Conservation (phyloP, 2,113 vertebrate species). For the Polypterus senegalus region DNA sequence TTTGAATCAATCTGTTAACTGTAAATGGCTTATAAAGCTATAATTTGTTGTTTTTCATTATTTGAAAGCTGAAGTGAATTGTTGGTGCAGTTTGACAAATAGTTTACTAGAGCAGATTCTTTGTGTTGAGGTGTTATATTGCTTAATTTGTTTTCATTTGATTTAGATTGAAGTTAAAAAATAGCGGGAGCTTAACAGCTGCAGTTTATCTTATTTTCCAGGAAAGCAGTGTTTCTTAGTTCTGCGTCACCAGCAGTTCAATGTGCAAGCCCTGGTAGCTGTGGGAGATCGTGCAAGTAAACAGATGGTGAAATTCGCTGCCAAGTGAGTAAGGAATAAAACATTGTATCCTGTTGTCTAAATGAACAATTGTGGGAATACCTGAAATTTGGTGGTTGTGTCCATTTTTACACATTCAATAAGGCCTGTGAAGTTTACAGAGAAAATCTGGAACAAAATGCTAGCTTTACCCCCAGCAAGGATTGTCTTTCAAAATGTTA, state of each 20-base stretch:
- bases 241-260: conserved; percentile 95
- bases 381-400: conserved; percentile 50
- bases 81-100: too few relatives aligned
- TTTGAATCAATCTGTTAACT: too few relatives aligned
- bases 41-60: too few relatives aligned
- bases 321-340: conserved; percentile 81
- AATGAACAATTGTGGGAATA: conserved; percentile 96
- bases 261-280: conserved; percentile 87
- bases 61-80: too few relatives aligned
- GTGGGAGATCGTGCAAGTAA: conserved; percentile 96
- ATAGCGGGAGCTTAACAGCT: conserved; percentile 11
- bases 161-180: neutral
- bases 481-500: too few relatives aligned
- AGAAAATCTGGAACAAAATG: too few relatives aligned
- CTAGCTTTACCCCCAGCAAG: too few relatives aligned
- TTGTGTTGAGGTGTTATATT: too few relatives aligned
- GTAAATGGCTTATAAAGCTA: too few relatives aligned
- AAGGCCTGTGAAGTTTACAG: too few relatives aligned
- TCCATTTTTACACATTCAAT: conserved; percentile 80
- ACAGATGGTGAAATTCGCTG: conserved; percentile 99
- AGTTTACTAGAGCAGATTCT: too few relatives aligned
- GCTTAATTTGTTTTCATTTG: too few relatives aligned
- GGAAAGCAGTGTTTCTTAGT: conserved; percentile 97
- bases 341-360: conserved; percentile 75
- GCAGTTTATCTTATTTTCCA: conserved; percentile 45